A percentile compares a stretch with the other conserved stretches of the same genome.
Evolutionary conservation across 2,113 vertebrate species (phyloP).

Genomic region (Callaeas wilsoni): DNA sequence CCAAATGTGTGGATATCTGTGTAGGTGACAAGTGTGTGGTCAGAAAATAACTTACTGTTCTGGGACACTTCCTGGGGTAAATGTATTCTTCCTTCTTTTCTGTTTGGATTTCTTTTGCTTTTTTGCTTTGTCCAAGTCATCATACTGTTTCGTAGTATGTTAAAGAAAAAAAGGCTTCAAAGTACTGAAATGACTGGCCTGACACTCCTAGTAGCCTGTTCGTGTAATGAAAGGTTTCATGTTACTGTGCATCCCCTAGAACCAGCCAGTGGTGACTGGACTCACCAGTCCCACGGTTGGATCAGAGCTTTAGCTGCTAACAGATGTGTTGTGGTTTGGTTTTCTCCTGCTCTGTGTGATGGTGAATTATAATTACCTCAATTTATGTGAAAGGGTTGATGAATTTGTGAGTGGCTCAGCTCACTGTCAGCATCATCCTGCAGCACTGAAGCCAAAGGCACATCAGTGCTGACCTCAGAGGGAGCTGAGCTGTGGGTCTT

Average conservation of each 20-base stretch:
- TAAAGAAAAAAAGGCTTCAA: neutral
- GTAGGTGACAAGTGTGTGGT: neutral
- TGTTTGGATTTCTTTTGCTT: neutral
- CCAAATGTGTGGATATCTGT: neutral
- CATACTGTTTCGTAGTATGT: neutral
- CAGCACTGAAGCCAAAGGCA: neutral
- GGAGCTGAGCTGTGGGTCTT: neutral
- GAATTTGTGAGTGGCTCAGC: neutral
- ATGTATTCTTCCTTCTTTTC: neutral
- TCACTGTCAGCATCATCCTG: neutral
- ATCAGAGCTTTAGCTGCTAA: neutral
- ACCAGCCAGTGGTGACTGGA: neutral
- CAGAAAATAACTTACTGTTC: neutral
- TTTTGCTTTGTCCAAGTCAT: neutral
- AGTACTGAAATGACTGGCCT: neutral
- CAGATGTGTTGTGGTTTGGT: neutral
- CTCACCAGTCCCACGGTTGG: neutral
- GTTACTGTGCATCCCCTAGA: neutral
- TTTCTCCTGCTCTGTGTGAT: neutral
- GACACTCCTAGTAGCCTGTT: neutral
- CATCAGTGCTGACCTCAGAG: neutral
- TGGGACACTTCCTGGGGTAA: neutral
- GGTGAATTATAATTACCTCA: neutral
- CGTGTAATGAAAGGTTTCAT: neutral
- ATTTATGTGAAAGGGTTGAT: neutral